These are phyloP conservation scores for Gymnothorax javanicus DNA, from an alignment of 2,797 vertebrate species.

Conservation along the genomic window DNA sequence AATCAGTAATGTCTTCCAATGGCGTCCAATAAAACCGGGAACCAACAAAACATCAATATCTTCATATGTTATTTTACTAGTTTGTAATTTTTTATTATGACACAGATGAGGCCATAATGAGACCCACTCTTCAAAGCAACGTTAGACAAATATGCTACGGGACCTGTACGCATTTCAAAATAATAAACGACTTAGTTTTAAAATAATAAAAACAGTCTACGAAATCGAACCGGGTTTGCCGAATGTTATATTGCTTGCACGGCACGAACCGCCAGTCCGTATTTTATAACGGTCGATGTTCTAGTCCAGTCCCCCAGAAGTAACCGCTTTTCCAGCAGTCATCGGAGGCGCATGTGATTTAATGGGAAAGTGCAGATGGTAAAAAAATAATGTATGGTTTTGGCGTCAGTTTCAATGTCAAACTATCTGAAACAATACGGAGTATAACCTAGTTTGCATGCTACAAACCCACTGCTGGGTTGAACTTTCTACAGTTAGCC, in stretches of 20 bases:
- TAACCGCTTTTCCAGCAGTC: neutral
- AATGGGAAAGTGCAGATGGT: neutral
- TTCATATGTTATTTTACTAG: neutral
- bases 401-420: neutral
- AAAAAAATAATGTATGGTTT: neutral
- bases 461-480: too few species aligned
- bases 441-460: neutral
- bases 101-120: neutral
- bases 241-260: neutral
- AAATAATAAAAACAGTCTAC: neutral
- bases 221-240: neutral
- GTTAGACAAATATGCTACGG: neutral
- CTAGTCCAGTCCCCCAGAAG: too few species aligned
- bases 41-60: neutral
- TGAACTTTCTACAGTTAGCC: neutral
- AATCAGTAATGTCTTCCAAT: neutral
- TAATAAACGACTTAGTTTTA: neutral
- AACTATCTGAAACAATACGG: neutral
- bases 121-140: neutral
- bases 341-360: neutral
- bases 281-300: neutral
- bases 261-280: neutral
- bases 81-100: neutral
- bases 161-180: too few species aligned
- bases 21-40: neutral